phyloP scores from a whole-genome alignment of 2,797 vertebrate species.

The Furcifer pardalis region DNA sequence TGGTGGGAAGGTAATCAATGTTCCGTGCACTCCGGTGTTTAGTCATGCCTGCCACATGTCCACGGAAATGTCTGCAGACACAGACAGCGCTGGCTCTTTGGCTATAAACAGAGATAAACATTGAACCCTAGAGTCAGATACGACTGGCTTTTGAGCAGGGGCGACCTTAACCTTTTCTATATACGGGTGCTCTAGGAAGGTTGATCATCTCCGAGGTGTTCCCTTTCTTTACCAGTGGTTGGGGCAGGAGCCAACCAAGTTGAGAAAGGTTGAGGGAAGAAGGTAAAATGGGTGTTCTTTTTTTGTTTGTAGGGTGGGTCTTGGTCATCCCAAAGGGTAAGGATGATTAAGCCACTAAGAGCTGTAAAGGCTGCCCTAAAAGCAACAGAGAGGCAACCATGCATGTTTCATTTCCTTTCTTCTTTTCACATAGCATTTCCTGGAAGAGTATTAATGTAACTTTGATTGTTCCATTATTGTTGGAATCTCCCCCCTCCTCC shows the following conservation, averaged over 20 bases:
- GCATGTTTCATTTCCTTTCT: neutral
- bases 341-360: neutral
- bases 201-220: neutral
- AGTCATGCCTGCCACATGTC: too few species aligned
- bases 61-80: too few species aligned
- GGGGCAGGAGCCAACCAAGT: neutral
- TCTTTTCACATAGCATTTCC: neutral
- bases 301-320: neutral
- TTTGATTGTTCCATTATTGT: constrained; percentile 28
- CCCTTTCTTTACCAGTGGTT: neutral
- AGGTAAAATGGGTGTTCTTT: neutral
- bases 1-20: too few species aligned
- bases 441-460: constrained; percentile 54
- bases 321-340: neutral
- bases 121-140: too few species aligned
- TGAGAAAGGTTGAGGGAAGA: too few species aligned
- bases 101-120: too few species aligned
- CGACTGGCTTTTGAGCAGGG: too few species aligned
- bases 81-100: too few species aligned
- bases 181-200: neutral
- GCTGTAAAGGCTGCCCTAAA: neutral
- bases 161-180: too few species aligned
- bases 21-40: too few species aligned
- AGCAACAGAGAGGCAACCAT: neutral
- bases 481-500: neutral